Base-by-base conservation (phyloP, 2,888 invertebrate species). In the Agrotis ipsilon region DNA sequence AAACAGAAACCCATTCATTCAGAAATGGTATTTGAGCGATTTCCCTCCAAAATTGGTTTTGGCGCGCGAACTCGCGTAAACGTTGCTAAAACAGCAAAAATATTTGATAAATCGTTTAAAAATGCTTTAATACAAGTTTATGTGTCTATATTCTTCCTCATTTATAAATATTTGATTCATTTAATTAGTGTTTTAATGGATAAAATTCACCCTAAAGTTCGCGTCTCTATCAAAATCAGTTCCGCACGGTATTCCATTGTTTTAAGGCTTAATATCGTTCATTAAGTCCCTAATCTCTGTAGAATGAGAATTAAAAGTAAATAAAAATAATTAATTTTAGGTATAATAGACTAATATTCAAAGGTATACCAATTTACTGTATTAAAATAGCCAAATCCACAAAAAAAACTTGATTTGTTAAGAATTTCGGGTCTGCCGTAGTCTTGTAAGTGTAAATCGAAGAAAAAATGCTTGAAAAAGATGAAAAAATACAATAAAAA, bases 181-280 rank as follows among this genome's bases (percentile, higher is more conserved):
- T 74, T 69, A 51, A 3, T 57, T 27, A 6, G 7, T 52, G 6
- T 55, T 45, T 54, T 63, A 13, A 49, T 4, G 27, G 18, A 21
- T 7, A 45, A 82, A 77, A 68, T 24, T 6, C 0, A 6, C 2
- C 14, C 21, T 13, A 24, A 78, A 76, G 46, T 76, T 64, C 13
- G n/a, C 32, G 55, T 54, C 43, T 45, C 78, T 81, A 84, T 75
- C 72, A 72, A 78, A 78, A 4, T 68, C 13, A 43, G 21, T 68
- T 52, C 52, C 59, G 24, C 27, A n/a, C 48, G 16, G 13, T 9
- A 11, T 58, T 48, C 1, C 46, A 27, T 71, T 52, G 58, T 73
- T 75, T 66, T 61, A 68, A 48, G 21, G 5, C 54, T 60, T 68
- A 64, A 57, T 59, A 59, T 57, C 27, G 19, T 7, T 75, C 60